Percentiles rank a stretch among this genome's conserved stretches.
Conservation (phyloP, 1,140 invertebrate species). For the Latrodectus geometricus region DNA sequence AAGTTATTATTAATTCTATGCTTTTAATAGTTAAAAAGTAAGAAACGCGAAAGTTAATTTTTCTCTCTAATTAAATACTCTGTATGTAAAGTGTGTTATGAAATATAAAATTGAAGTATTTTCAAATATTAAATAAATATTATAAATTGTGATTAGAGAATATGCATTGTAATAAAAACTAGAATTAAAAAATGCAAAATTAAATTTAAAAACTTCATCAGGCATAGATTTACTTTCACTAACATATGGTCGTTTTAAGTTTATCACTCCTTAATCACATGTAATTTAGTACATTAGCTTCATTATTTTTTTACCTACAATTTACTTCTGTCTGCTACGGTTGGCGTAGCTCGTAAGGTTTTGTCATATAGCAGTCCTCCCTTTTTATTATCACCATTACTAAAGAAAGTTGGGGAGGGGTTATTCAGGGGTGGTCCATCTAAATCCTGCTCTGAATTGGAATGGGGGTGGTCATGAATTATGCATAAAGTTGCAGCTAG, state of each 20-base stretch:
- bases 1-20: no score
- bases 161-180: no score
- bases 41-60: no score
- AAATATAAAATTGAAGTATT: no score
- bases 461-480: slow-evolving; percentile 21
- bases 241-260: not conserved
- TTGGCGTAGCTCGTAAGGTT: not conserved
- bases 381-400: slow-evolving; percentile 16
- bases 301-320: not conserved
- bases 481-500: slow-evolving; percentile 13
- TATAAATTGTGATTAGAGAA: no score
- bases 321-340: not conserved
- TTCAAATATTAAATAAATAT: no score
- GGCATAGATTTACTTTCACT: no score
- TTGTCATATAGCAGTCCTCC: not conserved
- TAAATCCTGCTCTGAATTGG: slow-evolving; percentile 1
- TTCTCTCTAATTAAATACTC: no score
- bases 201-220: no score
- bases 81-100: no score
- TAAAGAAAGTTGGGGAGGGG: not conserved
- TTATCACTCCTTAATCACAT: slow-evolving; percentile 14
- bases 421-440: not conserved
- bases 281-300: slow-evolving; percentile 14
- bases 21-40: no score
- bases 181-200: no score